Evolutionary conservation across 2,888 invertebrate genomes (phyloP).

Genomic region (Reticulitermes lucifugus): DNA sequence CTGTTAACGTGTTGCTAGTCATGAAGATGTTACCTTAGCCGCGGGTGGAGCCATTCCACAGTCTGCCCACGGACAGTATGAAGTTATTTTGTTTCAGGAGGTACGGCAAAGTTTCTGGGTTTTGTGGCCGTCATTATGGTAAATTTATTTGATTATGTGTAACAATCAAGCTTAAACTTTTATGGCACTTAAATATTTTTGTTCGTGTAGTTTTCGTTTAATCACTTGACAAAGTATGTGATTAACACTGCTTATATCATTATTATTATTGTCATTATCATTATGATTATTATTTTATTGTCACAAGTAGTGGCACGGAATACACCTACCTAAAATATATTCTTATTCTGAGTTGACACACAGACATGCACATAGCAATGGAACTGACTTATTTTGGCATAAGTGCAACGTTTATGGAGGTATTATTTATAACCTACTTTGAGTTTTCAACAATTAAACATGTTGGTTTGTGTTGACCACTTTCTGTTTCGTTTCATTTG

Average conservation of each 20-base stretch:
- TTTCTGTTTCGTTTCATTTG: slow-evolving; percentile 52
- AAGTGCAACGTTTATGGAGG: slow-evolving; percentile 45
- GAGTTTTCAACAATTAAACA: slow-evolving; percentile 34
- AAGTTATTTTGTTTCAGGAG: background rate
- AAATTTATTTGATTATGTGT: slow-evolving; percentile 1
- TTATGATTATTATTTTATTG: slow-evolving; percentile 42
- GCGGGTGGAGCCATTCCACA: background rate
- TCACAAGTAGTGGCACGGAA: slow-evolving; percentile 24
- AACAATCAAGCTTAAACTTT: background rate
- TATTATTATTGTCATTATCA: slow-evolving; percentile 43
- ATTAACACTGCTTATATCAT: slow-evolving; percentile 49
- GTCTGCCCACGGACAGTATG: background rate
- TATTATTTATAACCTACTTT: slow-evolving; percentile 32
- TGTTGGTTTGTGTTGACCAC: slow-evolving; percentile 47
- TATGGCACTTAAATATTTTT: slow-evolving; percentile 17
- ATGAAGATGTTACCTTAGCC: background rate
- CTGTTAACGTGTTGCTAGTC: slow-evolving; percentile 3
- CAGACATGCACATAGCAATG: slow-evolving; percentile 39
- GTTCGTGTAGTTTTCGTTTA: slow-evolving; percentile 51
- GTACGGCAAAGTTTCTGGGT: background rate
- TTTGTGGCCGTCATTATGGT: background rate
- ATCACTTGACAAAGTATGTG: slow-evolving; percentile 53
- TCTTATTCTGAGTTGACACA: slow-evolving; percentile 10
- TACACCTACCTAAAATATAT: background rate
- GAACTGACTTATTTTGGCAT: slow-evolving; percentile 50